phyloP scores from a whole-genome alignment of 2,888 invertebrate species.

The Cephus spinipes region DNA sequence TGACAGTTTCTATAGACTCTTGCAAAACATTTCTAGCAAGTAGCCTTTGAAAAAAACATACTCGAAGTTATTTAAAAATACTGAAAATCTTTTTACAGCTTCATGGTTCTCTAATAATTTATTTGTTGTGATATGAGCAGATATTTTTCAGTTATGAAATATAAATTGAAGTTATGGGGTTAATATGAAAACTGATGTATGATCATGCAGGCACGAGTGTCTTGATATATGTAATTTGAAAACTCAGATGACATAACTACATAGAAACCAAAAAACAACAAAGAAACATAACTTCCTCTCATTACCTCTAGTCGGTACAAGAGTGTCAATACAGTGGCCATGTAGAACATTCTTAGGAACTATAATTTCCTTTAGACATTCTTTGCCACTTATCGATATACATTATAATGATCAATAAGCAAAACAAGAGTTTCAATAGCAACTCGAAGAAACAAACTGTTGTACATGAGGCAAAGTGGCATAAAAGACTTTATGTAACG shows the following conservation, averaged over 20 bases:
- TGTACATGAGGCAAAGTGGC: neutral
- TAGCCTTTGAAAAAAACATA: neutral
- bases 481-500: neutral
- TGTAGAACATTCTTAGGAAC: neutral
- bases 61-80: neutral
- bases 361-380: neutral
- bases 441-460: neutral
- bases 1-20: neutral
- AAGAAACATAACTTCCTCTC: neutral
- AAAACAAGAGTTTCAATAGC: neutral
- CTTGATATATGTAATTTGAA: neutral
- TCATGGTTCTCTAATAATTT: neutral
- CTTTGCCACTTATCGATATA: neutral
- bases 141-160: neutral
- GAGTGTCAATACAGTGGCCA: neutral
- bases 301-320: neutral
- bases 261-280: neutral
- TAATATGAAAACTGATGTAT: neutral
- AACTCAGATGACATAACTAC: neutral
- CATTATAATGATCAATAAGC: neutral
- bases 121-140: neutral
- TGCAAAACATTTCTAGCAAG: neutral
- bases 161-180: neutral
- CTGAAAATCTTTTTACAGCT: neutral
- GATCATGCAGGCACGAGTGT: neutral